phyloP scores from a whole-genome alignment of 2,888 invertebrate genomes.

The Amphipoea oculea region DNA sequence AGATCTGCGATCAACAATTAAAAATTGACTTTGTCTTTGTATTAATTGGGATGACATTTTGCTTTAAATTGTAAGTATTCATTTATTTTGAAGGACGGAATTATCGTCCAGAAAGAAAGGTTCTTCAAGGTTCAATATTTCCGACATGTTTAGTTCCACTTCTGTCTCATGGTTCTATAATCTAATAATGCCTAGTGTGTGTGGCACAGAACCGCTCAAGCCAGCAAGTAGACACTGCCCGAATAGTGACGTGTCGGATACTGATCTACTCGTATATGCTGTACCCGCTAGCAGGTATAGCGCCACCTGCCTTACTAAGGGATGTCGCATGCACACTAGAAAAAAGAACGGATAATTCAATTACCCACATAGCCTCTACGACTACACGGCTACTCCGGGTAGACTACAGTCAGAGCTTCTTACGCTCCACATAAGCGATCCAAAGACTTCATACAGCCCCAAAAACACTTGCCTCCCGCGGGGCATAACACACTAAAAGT shows the following conservation, averaged over 20 bases:
- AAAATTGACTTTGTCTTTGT: conserved; percentile 26
- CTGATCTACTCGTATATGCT: background rate
- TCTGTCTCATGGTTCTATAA: background rate
- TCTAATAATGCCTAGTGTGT: too few species aligned
- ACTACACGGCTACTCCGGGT: too few species aligned
- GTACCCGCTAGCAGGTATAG: background rate
- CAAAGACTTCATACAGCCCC: background rate
- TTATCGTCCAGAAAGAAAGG: background rate
- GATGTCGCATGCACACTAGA: too few species aligned
- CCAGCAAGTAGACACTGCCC: background rate
- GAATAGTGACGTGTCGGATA: background rate
- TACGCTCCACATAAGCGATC: background rate
- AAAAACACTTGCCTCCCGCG: background rate
- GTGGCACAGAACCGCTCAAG: background rate
- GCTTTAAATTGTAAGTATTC: background rate
- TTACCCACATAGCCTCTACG: too few species aligned
- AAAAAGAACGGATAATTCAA: too few species aligned
- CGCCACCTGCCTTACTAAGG: too few species aligned
- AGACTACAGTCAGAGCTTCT: too few species aligned
- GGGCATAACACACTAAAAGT: too few species aligned
- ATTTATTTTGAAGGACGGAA: conserved; percentile 13
- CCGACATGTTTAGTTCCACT: background rate
- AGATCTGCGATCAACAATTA: conserved; percentile 32
- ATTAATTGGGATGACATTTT: conserved; percentile 26
- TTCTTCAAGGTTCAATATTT: conserved; percentile 3